Base-by-base conservation (phyloP, 1,140 invertebrate genomes). In the Bathynomus jamesi region DNA sequence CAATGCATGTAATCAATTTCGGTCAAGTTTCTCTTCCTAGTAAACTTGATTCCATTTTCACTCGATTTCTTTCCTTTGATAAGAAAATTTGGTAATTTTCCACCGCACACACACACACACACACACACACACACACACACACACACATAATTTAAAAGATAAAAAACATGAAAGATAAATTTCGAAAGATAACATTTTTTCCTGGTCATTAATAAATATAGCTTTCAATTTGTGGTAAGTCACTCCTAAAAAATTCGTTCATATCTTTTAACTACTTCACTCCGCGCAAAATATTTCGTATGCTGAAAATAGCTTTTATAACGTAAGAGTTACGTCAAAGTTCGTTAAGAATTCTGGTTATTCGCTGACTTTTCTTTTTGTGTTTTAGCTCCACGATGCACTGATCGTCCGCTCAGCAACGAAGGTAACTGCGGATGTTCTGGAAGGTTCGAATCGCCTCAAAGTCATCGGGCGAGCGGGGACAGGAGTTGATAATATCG, bases 401-500 rank as follows among this genome's bases (percentile, higher is more conserved):
- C 84, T 98, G 68, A 92, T 99, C 73, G 95, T 99, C 1, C 87
- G 96, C 24, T 98, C 95, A 5, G 95, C 96, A 68, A 96, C 96
- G 0, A 95, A 96, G 86, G 94, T 98, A 25, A 97, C 93, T n/a
- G 87, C 88, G 67, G 93, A 96, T 74, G 88, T 99, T 2, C 86
- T 99, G 71, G 85, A 87, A 65, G 90, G 90, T n/a, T 87, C 85
- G 0, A 86, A 86, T 28, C 87, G 87, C 25, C 83, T 99, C 17
- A 92, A 92, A 81, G 87, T 93, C 30, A 89, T 99, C 61, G 96
- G 94, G 3, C 86, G 97, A 68, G 97, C 96, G 30, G 96, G 97
- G 11, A 96, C 94, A 28, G 97, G 96, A 17, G 94, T 98, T 0
- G 96, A 99, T 82, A 99, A 99, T 83, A 97, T 99, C 78, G 95